A percentile compares a stretch with the other conserved stretches of the same genome.
phyloP scores from a whole-genome alignment of 1,140 invertebrate genomes.

The Araneus ventricosus region DNA sequence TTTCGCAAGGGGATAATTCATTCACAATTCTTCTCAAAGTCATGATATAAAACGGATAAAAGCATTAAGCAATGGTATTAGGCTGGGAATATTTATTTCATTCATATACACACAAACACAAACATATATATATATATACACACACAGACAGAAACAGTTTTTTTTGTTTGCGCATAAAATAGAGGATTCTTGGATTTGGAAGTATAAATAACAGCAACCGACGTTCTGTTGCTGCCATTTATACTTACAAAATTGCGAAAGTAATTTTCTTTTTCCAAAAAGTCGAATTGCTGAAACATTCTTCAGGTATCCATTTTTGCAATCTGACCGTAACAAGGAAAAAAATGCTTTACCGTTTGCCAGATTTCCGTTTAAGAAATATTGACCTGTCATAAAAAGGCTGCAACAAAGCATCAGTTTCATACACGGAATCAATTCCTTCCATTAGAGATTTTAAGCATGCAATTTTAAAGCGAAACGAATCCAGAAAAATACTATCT shows the following conservation, averaged over 20 bases:
- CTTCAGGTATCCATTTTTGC: too few relatives aligned
- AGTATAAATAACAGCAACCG: too few relatives aligned
- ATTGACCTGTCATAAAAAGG: conserved; percentile 16
- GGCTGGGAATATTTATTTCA: not conserved
- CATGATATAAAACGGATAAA: too few relatives aligned
- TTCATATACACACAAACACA: not conserved
- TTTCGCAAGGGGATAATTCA: too few relatives aligned
- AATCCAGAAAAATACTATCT: not conserved
- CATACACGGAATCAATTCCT: not conserved
- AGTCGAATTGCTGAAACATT: too few relatives aligned
- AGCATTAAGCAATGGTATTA: too few relatives aligned
- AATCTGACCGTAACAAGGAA: too few relatives aligned
- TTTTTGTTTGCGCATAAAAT: not conserved
- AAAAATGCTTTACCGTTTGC: not conserved
- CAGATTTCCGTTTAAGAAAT: not conserved
- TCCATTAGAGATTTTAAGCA: not conserved
- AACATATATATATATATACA: not conserved
- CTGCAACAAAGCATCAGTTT: not conserved
- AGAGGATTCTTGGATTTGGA: too few relatives aligned
- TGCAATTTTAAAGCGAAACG: not conserved
- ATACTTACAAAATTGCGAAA: too few relatives aligned
- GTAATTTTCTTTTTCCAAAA: too few relatives aligned
- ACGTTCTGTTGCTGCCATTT: too few relatives aligned
- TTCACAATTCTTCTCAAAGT: too few relatives aligned
- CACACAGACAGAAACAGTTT: not conserved